Percentiles rank a stretch among this genome's conserved stretches.
Evolutionary conservation across 2,888 invertebrate species (phyloP).

Genomic region (Amiota mariae): DNA sequence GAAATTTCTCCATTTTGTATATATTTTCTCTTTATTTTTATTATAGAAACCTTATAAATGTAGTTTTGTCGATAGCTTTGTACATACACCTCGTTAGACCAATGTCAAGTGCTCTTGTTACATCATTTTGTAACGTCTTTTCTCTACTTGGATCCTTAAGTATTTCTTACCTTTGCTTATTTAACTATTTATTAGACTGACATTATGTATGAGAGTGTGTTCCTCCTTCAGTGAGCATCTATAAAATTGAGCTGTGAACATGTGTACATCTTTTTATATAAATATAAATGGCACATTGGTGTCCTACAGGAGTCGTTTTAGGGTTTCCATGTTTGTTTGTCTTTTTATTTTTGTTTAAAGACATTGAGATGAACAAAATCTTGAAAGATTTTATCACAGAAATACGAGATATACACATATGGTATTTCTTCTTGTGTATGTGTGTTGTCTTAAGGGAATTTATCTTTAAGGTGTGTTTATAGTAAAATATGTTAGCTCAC

Average conservation of each 20-base stretch:
- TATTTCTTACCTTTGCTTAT: slow-evolving; percentile 56
- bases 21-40: slow-evolving; percentile 30
- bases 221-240: too few relatives aligned
- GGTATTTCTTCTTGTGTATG: too few relatives aligned
- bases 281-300: too few relatives aligned
- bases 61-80: slow-evolving; percentile 31
- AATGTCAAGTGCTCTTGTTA: not conserved
- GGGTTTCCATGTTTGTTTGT: not conserved
- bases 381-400: too few relatives aligned
- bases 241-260: slow-evolving; percentile 59
- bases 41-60: slow-evolving; percentile 52
- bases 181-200: slow-evolving; percentile 66
- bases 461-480: too few relatives aligned
- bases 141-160: slow-evolving; percentile 44
- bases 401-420: too few relatives aligned
- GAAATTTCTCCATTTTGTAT: slow-evolving; percentile 2
- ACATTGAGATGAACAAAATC: too few relatives aligned
- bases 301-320: slow-evolving; percentile 17
- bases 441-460: too few relatives aligned
- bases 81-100: slow-evolving; percentile 45
- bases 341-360: not conserved
- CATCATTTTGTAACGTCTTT: slow-evolving; percentile 26
- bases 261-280: slow-evolving; percentile 5
- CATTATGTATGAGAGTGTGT: slow-evolving; percentile 59
- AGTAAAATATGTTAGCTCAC: slow-evolving; percentile 22